Percentiles rank a stretch among this genome's conserved stretches.
Conservation (phyloP, 1,140 invertebrate species). For the Bombus impatiens region DNA sequence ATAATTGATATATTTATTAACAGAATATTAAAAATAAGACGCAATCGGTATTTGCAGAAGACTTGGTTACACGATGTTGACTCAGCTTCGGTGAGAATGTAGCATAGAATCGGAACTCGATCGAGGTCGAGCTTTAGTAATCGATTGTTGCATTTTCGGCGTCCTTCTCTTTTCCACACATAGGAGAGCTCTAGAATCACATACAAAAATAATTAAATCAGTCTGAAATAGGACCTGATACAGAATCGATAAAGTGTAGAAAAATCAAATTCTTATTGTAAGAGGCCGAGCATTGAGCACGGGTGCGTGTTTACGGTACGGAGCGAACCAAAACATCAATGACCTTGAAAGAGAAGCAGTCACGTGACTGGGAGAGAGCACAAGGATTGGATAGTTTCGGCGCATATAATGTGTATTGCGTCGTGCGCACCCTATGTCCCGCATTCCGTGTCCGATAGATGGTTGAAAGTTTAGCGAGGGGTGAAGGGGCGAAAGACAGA, state of each 20-base stretch:
- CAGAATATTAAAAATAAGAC: neutral
- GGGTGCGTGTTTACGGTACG: constrained; percentile 61
- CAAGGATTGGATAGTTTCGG: constrained; percentile 51
- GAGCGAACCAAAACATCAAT: constrained; percentile 70
- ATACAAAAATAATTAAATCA: neutral
- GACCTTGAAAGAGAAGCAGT: constrained; percentile 69
- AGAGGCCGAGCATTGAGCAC: neutral
- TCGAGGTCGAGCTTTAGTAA: constrained; percentile 37
- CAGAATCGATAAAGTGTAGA: neutral
- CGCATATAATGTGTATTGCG: constrained; percentile 55
- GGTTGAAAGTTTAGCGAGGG: constrained; percentile 11
- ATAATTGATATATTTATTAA: neutral
- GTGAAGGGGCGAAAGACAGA: constrained; percentile 18
- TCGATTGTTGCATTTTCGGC: constrained; percentile 43
- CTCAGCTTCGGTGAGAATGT: constrained; percentile 22
- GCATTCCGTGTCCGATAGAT: constrained; percentile 56
- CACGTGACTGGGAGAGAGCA: constrained; percentile 61
- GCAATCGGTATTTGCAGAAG: constrained; percentile 23
- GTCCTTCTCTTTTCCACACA: neutral
- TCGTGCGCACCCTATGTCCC: constrained; percentile 50
- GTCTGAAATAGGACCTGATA: too few species aligned
- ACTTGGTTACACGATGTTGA: constrained; percentile 28
- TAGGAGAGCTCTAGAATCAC: too few species aligned
- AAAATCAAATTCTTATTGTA: neutral
- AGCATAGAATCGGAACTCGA: constrained; percentile 49